These are phyloP conservation scores for Zoroaster sp. DNA, from an alignment of 53 echinoderm and acorn worm species.

Conservation along the genomic window DNA sequence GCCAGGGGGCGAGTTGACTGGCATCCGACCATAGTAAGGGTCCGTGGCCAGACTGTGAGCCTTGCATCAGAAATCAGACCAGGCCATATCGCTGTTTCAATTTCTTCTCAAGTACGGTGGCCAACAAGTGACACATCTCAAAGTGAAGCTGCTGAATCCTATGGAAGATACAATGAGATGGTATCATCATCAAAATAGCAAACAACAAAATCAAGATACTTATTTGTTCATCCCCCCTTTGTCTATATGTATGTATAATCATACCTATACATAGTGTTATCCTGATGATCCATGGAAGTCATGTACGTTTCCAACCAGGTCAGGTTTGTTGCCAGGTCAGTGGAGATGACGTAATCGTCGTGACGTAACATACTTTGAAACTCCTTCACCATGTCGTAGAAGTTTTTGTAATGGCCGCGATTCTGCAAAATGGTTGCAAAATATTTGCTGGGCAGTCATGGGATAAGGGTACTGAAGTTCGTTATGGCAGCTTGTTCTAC, in stretches of 20 bases:
- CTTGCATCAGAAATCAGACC: too few relatives aligned
- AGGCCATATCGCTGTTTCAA: slow-evolving; percentile 90
- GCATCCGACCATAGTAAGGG: too few relatives aligned
- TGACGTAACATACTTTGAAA: slow-evolving; percentile 91
- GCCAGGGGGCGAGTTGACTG: too few relatives aligned
- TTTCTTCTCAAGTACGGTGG: slow-evolving; percentile 81
- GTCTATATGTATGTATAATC: not conserved
- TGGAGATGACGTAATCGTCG: slow-evolving; percentile 85
- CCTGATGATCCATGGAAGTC: slow-evolving; percentile 83
- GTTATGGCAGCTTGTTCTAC: too few relatives aligned
- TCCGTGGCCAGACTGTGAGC: too few relatives aligned
- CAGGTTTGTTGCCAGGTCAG: slow-evolving; percentile 87
- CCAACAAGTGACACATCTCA: slow-evolving; percentile 81
- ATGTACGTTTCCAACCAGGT: slow-evolving; percentile 89
- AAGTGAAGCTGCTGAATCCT: slow-evolving; percentile 95
- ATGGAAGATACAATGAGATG: not conserved
- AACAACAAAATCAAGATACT: not conserved
- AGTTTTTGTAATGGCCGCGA: slow-evolving; percentile 78
- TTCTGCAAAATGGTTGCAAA: slow-evolving; percentile 71
- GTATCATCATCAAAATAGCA: not conserved
- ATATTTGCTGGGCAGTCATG: not conserved
- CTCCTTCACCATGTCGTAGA: slow-evolving; percentile 93
- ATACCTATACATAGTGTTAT: slow-evolving; percentile 87
- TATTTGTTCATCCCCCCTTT: not conserved
- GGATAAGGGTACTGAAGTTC: too few relatives aligned